Conservation (phyloP, 2,888 invertebrate genomes). For the Strigamia crassipes region DNA sequence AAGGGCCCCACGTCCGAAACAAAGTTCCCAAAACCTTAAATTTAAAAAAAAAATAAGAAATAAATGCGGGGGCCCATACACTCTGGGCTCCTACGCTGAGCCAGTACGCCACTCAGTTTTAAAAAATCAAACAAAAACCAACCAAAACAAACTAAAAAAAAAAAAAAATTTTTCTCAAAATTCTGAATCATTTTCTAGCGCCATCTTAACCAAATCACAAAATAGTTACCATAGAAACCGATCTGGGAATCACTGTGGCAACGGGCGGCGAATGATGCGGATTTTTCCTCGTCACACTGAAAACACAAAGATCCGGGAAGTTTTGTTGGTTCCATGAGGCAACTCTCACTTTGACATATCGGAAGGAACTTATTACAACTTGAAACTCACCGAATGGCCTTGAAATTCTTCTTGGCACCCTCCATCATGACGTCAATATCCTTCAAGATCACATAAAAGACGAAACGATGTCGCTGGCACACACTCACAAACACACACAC, state of each 20-base stretch:
- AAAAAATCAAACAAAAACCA: too few relatives aligned
- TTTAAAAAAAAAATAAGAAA: too few relatives aligned
- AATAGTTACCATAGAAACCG: conserved; percentile 43
- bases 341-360: conserved; percentile 1
- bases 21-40: too few relatives aligned
- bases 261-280: conserved; percentile 14
- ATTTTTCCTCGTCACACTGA: conserved; percentile 14
- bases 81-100: too few relatives aligned
- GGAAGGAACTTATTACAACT: conserved; percentile 22
- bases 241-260: conserved; percentile 41
- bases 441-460: conserved; percentile 32
- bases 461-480: conserved; percentile 17
- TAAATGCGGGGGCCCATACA: too few relatives aligned
- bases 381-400: conserved; percentile 26
- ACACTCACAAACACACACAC: background rate
- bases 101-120: too few relatives aligned
- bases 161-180: too few relatives aligned
- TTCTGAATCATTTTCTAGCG: too few relatives aligned
- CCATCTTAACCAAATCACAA: too few relatives aligned
- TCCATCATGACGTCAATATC: conserved; percentile 35
- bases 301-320: conserved; percentile 8
- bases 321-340: background rate
- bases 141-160: too few relatives aligned
- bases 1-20: too few relatives aligned
- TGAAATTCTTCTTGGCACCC: conserved; percentile 36